A percentile compares a stretch with the other conserved stretches of the same genome.
Evolutionary conservation across 2,797 vertebrate species (phyloP).

Genomic region (Sphenodon punctatus): DNA sequence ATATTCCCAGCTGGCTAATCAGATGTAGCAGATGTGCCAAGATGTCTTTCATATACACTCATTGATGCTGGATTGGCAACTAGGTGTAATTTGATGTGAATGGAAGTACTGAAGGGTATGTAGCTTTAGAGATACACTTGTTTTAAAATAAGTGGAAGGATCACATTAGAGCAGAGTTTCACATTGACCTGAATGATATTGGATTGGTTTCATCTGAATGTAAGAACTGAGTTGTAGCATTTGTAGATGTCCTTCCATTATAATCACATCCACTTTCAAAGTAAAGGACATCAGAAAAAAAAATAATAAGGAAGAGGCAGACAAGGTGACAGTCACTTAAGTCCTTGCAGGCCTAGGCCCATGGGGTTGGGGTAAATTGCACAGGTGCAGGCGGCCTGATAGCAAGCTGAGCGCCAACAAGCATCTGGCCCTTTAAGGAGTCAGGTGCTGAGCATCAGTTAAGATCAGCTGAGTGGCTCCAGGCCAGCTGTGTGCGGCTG

Average conservation of each 20-base stretch:
- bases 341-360: too few relatives aligned
- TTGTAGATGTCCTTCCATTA: neutral
- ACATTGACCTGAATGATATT: neutral
- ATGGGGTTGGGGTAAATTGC: too few relatives aligned
- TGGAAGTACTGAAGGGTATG: neutral
- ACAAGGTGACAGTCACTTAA: too few relatives aligned
- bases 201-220: neutral
- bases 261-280: neutral
- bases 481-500: too few relatives aligned
- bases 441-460: too few relatives aligned
- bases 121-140: neutral
- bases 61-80: conserved; percentile 26
- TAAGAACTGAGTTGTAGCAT: neutral
- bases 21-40: conserved; percentile 10
- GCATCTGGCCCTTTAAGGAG: too few relatives aligned
- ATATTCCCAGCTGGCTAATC: conserved; percentile 18
- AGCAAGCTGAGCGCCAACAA: too few relatives aligned
- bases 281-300: neutral
- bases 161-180: neutral
- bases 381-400: too few relatives aligned
- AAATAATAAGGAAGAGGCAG: too few relatives aligned
- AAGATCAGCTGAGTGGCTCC: too few relatives aligned
- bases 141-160: neutral
- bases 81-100: conserved; percentile 35
- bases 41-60: conserved; percentile 37